Evolutionary conservation across 2,113 vertebrate species (phyloP).

Genomic region (Plecotus auritus): DNA sequence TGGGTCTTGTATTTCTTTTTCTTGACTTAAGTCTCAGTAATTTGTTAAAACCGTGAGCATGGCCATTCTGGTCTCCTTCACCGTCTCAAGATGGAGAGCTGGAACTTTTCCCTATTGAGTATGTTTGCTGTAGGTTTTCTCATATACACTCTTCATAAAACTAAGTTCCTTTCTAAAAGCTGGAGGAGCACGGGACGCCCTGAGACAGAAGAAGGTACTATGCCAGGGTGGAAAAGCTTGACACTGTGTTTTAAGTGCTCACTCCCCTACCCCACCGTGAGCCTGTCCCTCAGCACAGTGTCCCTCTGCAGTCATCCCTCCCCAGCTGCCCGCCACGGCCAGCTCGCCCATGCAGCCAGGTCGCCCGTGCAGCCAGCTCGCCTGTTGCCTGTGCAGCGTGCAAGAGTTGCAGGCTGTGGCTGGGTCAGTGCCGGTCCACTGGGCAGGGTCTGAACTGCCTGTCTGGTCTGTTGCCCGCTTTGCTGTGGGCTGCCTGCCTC

Average conservation of each 20-base stretch:
- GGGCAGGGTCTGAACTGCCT: accelerated
- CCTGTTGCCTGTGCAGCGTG: not conserved
- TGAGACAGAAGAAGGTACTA: not conserved
- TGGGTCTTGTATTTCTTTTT: not conserved
- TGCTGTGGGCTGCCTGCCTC: not conserved
- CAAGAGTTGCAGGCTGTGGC: not conserved
- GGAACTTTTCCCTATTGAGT: not conserved
- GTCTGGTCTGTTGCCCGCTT: not conserved
- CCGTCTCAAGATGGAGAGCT: not conserved
- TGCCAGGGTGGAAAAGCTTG: not conserved
- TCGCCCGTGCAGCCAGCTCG: no score
- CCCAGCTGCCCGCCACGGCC: no score
- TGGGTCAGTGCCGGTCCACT: no score
- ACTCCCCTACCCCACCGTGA: not conserved
- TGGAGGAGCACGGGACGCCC: not conserved
- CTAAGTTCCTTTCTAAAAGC: not conserved
- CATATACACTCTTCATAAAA: not conserved
- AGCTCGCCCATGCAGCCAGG: no score
- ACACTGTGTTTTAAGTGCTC: not conserved
- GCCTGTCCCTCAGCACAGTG: not conserved
- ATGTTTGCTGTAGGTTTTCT: not conserved
- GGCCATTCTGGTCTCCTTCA: not conserved
- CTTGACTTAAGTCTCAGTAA: not conserved
- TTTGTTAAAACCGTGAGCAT: not conserved
- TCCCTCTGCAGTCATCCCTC: not conserved